Conservation (phyloP, 2,113 vertebrate species). For the Notothenia rossii region DNA sequence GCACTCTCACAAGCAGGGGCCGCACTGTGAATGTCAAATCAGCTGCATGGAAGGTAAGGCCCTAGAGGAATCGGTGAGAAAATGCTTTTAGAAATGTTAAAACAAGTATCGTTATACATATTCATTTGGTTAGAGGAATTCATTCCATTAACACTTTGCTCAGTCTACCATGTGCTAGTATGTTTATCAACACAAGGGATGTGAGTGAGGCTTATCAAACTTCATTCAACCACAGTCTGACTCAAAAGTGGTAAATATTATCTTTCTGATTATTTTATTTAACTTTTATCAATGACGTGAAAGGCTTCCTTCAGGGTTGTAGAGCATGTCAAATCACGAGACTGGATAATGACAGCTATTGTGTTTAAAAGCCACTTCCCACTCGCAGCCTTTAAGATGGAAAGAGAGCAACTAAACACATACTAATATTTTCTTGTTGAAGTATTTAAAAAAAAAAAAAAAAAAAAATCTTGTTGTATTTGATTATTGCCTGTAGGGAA, state of each 20-base stretch:
- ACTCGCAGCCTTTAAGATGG: neutral
- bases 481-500: neutral
- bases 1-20: slow-evolving; percentile 95
- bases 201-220: neutral
- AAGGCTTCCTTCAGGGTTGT: neutral
- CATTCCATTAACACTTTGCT: no score
- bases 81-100: neutral
- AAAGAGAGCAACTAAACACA: neutral
- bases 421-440: neutral
- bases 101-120: neutral
- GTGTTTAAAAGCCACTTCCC: neutral
- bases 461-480: neutral
- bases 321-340: neutral
- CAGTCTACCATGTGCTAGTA: neutral
- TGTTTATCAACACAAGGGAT: neutral
- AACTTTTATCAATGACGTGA: neutral
- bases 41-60: slow-evolving; percentile 95
- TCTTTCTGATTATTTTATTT: neutral
- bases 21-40: slow-evolving; percentile 99
- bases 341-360: neutral
- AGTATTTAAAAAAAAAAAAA: neutral
- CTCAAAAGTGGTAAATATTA: neutral
- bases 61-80: neutral
- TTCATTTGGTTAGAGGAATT: neutral
- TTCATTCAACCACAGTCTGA: neutral